These are phyloP conservation scores for Aphelinus certus DNA, from an alignment of 1,140 invertebrate genomes.

Conservation along the genomic window DNA sequence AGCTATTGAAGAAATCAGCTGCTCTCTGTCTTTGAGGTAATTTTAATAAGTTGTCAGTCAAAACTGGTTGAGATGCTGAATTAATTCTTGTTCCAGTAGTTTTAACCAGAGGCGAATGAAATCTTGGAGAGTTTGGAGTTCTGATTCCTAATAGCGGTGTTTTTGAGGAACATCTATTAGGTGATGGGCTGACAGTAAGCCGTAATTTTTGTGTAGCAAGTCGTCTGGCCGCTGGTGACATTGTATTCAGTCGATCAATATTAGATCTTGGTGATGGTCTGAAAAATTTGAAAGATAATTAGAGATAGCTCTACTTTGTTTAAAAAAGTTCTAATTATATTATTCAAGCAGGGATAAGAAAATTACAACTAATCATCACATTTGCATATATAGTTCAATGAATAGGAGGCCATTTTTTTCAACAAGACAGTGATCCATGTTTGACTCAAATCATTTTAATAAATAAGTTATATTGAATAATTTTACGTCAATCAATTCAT, in stretches of 20 bases:
- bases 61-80: constrained; percentile 56
- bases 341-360: too few species aligned
- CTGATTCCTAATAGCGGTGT: constrained; percentile 61
- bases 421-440: not conserved
- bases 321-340: too few species aligned
- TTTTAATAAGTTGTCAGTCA: constrained; percentile 64
- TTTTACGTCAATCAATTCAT: too few species aligned
- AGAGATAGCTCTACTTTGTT: too few species aligned
- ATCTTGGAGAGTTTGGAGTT: constrained; percentile 58
- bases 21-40: constrained; percentile 62
- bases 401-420: not conserved
- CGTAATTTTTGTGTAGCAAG: constrained; percentile 75
- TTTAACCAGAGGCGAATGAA: constrained; percentile 52
- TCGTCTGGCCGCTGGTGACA: constrained; percentile 93
- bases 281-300: too few species aligned
- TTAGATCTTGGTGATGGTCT: constrained; percentile 67
- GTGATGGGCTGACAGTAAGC: constrained; percentile 64
- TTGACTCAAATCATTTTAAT: not conserved
- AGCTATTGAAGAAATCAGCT: constrained; percentile 58
- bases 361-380: too few species aligned
- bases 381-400: too few species aligned
- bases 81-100: constrained; percentile 44
- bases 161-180: constrained; percentile 57
- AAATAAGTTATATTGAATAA: too few species aligned
- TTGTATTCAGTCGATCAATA: constrained; percentile 83